phyloP scores from a whole-genome alignment of 2,888 invertebrate genomes.

The Dyspetes luteomarginatus region DNA sequence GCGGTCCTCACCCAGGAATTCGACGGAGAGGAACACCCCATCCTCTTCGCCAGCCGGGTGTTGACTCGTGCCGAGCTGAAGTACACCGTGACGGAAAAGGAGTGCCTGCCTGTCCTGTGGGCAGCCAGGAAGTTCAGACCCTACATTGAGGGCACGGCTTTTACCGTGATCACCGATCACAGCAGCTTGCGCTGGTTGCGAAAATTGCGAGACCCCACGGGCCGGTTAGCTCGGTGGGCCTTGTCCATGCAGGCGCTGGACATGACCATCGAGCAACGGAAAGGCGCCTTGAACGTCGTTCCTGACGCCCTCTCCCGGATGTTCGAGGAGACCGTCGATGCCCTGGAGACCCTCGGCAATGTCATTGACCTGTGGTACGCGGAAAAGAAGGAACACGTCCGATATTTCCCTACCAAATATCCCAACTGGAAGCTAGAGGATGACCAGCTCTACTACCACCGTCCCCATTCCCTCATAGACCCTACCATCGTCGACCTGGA shows the following conservation, averaged over 20 bases:
- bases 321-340: constrained; percentile 2
- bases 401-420: constrained; percentile 37
- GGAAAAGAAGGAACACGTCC: background rate
- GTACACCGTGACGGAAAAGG: constrained; percentile 63
- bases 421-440: constrained; percentile 49
- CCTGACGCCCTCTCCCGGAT: constrained; percentile 59
- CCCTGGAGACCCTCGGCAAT: background rate
- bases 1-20: too few species aligned
- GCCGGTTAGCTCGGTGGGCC: too few species aligned
- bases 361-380: constrained; percentile 21
- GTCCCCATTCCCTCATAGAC: constrained; percentile 16
- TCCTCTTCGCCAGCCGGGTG: constrained; percentile 62
- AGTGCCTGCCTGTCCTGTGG: constrained; percentile 66
- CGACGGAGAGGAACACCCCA: constrained; percentile 63
- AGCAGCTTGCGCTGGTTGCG: too few species aligned
- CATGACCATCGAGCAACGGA: constrained; percentile 59
- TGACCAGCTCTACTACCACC: constrained; percentile 26
- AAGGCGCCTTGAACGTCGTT: constrained; percentile 54
- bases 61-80: constrained; percentile 56
- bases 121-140: constrained; percentile 57
- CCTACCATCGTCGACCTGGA: constrained; percentile 45
- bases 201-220: too few species aligned
- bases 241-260: too few species aligned
- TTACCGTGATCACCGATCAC: constrained; percentile 69
- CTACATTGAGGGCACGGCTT: constrained; percentile 66